Percentiles rank a stretch among this genome's conserved stretches.
Conservation (phyloP, 2,888 invertebrate genomes). For the Drosophila borealis region DNA sequence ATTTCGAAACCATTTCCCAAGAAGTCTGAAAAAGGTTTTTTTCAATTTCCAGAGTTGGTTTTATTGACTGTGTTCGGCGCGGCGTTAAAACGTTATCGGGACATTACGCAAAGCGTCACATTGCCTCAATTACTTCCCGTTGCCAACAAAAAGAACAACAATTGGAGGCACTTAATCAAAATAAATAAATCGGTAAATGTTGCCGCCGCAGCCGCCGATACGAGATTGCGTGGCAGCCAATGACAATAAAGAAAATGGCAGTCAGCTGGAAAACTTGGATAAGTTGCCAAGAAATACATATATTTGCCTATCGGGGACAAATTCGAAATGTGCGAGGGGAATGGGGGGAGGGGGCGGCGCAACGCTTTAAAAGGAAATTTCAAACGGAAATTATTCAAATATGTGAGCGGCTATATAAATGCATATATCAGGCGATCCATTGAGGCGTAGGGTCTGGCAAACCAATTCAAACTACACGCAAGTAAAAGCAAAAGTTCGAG, state of each 20-base stretch:
- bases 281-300: slow-evolving; percentile 52
- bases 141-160: slow-evolving; percentile 27
- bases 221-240: slow-evolving; percentile 27
- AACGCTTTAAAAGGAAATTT: slow-evolving; percentile 59
- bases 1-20: too few species aligned
- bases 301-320: slow-evolving; percentile 14
- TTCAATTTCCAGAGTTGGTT: slow-evolving; percentile 1
- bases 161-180: slow-evolving; percentile 55
- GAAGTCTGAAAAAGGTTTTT: background rate
- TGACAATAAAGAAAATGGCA: slow-evolving; percentile 57
- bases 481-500: slow-evolving; percentile 5
- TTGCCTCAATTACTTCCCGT: slow-evolving; percentile 53
- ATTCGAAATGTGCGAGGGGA: slow-evolving; percentile 4
- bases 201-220: slow-evolving; percentile 22
- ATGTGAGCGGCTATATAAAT: slow-evolving; percentile 4
- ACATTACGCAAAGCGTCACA: slow-evolving; percentile 39
- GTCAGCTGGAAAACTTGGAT: slow-evolving; percentile 69
- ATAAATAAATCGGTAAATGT: slow-evolving; percentile 56
- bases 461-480: slow-evolving; percentile 48
- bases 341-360: background rate
- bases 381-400: slow-evolving; percentile 59
- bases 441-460: slow-evolving; percentile 19
- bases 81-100: slow-evolving; percentile 39
- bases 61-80: slow-evolving; percentile 34
- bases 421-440: slow-evolving; percentile 8